A percentile compares a stretch with the other conserved stretches of the same genome.
Evolutionary conservation across 2,113 vertebrate species (phyloP).

Genomic region (Campylomormyrus numenius): DNA sequence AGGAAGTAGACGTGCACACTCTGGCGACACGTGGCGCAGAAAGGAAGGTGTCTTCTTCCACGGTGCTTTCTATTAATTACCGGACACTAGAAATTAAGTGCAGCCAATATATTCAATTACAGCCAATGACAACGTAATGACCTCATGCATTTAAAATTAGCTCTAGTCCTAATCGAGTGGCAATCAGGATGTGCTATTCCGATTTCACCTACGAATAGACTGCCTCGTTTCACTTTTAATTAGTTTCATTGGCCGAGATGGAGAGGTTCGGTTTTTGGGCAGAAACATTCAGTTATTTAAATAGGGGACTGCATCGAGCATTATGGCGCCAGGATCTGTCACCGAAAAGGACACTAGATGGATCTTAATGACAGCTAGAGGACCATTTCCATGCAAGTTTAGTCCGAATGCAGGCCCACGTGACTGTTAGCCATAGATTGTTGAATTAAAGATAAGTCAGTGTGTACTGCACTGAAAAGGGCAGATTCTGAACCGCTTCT

Average conservation of each 20-base stretch:
- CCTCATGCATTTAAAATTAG: slow-evolving; percentile 39
- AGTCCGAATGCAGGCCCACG: slow-evolving; percentile 27
- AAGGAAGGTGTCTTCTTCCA: neutral
- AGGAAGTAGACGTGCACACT: too few species aligned
- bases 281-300: slow-evolving; percentile 42
- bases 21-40: neutral
- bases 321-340: slow-evolving; percentile 38
- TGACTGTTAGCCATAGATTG: slow-evolving; percentile 25
- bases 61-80: slow-evolving; percentile 25
- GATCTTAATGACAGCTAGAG: slow-evolving; percentile 36
- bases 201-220: slow-evolving; percentile 30
- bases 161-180: slow-evolving; percentile 31
- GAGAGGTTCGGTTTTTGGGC: slow-evolving; percentile 40
- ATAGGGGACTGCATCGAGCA: slow-evolving; percentile 29
- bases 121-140: slow-evolving; percentile 27
- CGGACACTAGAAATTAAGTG: slow-evolving; percentile 14
- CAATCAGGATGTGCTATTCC: slow-evolving; percentile 30
- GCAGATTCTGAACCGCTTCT: neutral
- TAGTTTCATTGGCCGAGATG: slow-evolving; percentile 41
- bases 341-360: slow-evolving; percentile 32
- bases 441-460: slow-evolving; percentile 38
- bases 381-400: slow-evolving; percentile 32
- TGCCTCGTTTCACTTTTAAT: slow-evolving; percentile 41
- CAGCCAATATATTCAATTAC: slow-evolving; percentile 28
- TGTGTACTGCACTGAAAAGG: neutral